Base-by-base conservation (phyloP, 2,113 vertebrate species). In the Crotalus tigris region DNA sequence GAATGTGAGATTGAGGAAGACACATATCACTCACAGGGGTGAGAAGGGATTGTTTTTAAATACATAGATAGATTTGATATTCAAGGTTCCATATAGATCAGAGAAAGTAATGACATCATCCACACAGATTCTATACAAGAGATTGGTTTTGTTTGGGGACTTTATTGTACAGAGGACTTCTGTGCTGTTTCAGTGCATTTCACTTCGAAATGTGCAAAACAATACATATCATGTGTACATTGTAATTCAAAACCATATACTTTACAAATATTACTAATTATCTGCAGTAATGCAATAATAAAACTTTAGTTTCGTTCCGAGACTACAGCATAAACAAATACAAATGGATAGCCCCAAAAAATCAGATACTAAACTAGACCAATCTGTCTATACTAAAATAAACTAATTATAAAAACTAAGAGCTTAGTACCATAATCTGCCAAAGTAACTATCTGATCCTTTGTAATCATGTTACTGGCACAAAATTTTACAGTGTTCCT, bases 21-120 rank as follows among this genome's bases (percentile, higher is more conserved):
- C 59, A 58, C 21, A 64, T 29, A 61, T 61, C 59, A 61, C 24
- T 3, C 59, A 61, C 11, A 10, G 24, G 10, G 23, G 24, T 11
- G 49, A 51, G 49, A 51, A 51, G 49, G 49, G 49, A 51, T 10
- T 29, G 26, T 59, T 11, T 61, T 29, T 12, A 12, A 57, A 26
- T 33, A 75, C 2, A 39, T 17, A 81, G 3, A 21, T 39, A 81
- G 39, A 0, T 0, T 7, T 8, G 53, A 9, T 88, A 85, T 93
- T 75, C 59, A 33, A 91, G 88, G 17, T 4, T 85, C 26, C 46
- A 12, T 89, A 49, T 58, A 94, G 92, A 93, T 24, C 9, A 0
- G 3, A 51, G 49, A 4, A 3, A 87, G 12, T 61, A 81, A 1
- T 23, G 0, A 1, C 0, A 0, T 44, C 93, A 81, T 44, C 33